Percentiles rank a stretch among this genome's conserved stretches.
phyloP scores from a whole-genome alignment of 2,113 vertebrate species.

The Coregonus clupeaformis region DNA sequence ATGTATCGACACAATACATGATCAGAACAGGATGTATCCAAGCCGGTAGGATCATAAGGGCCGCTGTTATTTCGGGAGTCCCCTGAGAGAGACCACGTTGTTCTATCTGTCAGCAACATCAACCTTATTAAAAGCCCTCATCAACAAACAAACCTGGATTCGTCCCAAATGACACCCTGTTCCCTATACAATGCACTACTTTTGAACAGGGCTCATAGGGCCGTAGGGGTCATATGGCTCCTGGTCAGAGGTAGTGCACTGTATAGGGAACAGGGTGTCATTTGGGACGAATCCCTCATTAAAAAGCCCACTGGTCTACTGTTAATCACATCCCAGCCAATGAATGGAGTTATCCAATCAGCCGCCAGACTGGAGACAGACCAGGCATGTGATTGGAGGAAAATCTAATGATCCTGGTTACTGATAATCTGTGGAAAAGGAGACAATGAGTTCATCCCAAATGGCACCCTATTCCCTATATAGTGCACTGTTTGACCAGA shows the following conservation, averaged over 20 bases:
- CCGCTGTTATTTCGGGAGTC: not conserved
- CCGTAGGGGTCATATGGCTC: too few species aligned
- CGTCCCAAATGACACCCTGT: too few species aligned
- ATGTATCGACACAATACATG: not conserved
- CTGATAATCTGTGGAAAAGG: not conserved
- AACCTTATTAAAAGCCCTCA: not conserved
- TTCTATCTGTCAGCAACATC: not conserved
- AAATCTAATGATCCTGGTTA: constrained; percentile 31
- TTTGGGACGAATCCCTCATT: too few species aligned
- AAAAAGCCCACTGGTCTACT: not conserved
- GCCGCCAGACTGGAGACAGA: not conserved
- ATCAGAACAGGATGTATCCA: not conserved
- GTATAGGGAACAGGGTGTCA: too few species aligned
- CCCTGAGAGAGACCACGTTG: not conserved
- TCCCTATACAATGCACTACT: too few species aligned
- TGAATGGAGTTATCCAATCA: constrained; percentile 26
- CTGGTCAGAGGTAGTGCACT: too few species aligned
- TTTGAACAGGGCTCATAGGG: too few species aligned
- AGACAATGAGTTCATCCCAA: not conserved
- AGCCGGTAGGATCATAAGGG: not conserved
- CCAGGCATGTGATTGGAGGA: constrained; percentile 6
- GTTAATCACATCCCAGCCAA: constrained; percentile 30
- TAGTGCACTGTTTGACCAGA: not conserved
- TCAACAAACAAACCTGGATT: too few species aligned
- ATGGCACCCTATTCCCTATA: not conserved